Evolutionary conservation across 2,888 invertebrate genomes (phyloP), one percentile per base, ranked within the genome.

Genomic region (Zygothrica quintamaculata): DNA sequence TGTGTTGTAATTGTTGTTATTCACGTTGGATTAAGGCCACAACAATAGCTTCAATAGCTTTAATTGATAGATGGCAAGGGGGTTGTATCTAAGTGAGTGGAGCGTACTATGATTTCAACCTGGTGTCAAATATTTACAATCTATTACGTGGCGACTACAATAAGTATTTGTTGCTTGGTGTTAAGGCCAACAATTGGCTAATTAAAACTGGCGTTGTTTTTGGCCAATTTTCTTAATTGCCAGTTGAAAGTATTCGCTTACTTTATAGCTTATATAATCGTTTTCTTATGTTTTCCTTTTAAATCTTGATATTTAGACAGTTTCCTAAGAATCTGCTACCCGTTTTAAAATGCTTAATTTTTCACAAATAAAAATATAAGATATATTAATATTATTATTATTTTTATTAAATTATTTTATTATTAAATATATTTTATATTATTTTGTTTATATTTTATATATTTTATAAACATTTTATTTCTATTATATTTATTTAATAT

Each of bases 71-170:
- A 65, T 26, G 25, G 12, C 5, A 9, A 50, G 52, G 31, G 37
- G 62, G 58, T 8, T 47, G 12, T 43, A 5, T 4, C 29, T 26
- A 29, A n/a, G 29, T 2, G 29, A 60, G 53, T 12, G 18, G 26
- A 33, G 77, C 71, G 53, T 61, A 65, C 26, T 7, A 25, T 9
- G 40, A 29, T 51, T 44, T 52, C 59, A 52, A 65, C 47, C 67
- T 46, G 87, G 70, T 80, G 84, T 84, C 84, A 80, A 80, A 84
- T 84, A 77, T 79, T 74, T 77, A 77, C 74, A 88, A 77, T 86
- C 77, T 74, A 80, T 80, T 84, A 84, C 68, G 18, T 22, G 5
- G 18, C 18, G 18, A 22, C 18, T 22, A 22, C 18, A 3, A 22
- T 58, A 40, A 42, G 29, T 57, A 84, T 51, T 72, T 72, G 80